Evolutionary conservation across 2,888 invertebrate genomes (phyloP).

Genomic region (Octodonta nipae): DNA sequence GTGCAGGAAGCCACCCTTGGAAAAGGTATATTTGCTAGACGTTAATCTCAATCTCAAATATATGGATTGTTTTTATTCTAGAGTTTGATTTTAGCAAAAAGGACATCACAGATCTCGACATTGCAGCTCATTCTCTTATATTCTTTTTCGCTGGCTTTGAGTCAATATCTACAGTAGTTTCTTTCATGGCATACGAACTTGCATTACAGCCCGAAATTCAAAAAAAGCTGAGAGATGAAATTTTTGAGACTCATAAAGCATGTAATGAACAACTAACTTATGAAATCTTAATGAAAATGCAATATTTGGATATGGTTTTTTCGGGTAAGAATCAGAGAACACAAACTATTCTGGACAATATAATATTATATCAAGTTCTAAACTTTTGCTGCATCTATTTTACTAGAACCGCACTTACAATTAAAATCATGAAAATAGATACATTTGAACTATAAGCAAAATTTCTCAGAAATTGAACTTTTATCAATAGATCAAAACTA

Average conservation of each 20-base stretch:
- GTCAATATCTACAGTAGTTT: neutral
- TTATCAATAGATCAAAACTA: too few species aligned
- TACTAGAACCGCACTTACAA: too few species aligned
- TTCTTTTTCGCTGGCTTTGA: neutral
- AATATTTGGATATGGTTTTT: neutral
- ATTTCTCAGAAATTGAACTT: too few species aligned
- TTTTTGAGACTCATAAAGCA: neutral
- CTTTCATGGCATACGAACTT: neutral
- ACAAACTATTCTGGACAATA: too few species aligned
- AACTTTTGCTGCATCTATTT: too few species aligned
- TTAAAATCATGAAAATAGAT: too few species aligned
- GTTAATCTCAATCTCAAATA: too few species aligned
- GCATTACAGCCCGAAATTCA: neutral
- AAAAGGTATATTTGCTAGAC: too few species aligned
- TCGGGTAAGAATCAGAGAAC: too few species aligned
- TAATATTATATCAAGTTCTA: too few species aligned
- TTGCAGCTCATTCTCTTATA: neutral
- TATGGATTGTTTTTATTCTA: too few species aligned
- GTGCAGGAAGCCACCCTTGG: slow-evolving; percentile 18
- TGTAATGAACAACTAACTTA: neutral
- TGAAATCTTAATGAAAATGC: neutral
- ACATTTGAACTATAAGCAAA: too few species aligned
- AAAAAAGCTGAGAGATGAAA: neutral
- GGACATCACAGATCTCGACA: neutral
- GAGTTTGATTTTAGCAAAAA: neutral